Evolutionary conservation across 2,888 invertebrate species (phyloP), one percentile per base, ranked within the genome.

Genomic region (Lamellibrachia columna): DNA sequence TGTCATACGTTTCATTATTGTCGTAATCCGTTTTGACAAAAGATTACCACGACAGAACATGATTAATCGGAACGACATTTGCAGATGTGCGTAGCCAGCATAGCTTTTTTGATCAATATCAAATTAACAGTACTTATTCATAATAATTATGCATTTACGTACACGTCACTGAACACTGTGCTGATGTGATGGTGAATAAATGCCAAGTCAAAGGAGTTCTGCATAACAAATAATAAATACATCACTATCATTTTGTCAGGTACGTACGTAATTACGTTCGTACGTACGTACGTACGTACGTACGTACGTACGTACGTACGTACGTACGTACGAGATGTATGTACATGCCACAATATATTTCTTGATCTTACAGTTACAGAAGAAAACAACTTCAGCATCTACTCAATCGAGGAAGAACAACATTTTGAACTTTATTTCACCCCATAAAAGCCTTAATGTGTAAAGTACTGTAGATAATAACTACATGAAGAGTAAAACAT

Each of bases 171-270:
- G n/a, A 75, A 75, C 75, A 75, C 15, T 6, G 22, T 22, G 75
- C 22, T 15, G 75, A 15, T n/a, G 75, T 7, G 75, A 75, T 22
- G 22, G 22, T 75, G 75, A 75, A 75, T 75, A 75, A 75, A n/a
- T 75, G 75, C 22, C 75, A 58, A 58, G 58, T 58, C 11, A 58
- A 75, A 75, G 75, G 75, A 3, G 22, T 11, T 75, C 15, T 75
- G 22, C 3, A 3, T 75, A 75, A 75, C 75, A 75, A n/a, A 75
- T 75, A 75, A 22, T 75, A 75, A 75, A 22, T 75, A 75, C n/a
- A 75, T 75, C 75, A 75, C 75, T 75, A 75, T 75, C n/a, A 22
- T 75, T 75, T 75, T 75, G 75, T 75, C 75, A 75, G 75, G 75
- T 75, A 40, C n/a, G 75, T 22, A 75, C 15, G 15, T n/a, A 75